Base-by-base conservation (phyloP, 1,140 invertebrate genomes). In the Octopus sinensis region DNA sequence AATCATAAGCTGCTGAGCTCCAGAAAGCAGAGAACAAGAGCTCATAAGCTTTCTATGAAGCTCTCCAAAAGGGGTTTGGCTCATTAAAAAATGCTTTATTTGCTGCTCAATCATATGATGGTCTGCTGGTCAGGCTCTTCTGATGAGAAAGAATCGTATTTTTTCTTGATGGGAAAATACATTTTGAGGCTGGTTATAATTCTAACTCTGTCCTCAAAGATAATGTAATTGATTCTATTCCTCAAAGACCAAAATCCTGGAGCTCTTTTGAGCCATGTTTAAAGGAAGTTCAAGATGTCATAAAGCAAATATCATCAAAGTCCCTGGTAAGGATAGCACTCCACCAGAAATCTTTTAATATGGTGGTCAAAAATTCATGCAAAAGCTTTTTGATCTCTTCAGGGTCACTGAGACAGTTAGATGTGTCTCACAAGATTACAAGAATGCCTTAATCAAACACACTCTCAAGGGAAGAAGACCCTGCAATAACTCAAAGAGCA, bases 261-360 rank as follows among this genome's bases (percentile, higher is more conserved):
- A 9, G 17, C 9, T 62, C 56, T 62, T 62, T 62, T 62, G 56
- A 62, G 17, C 56, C 56, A 62, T 62, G 2, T 17, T 62, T 17
- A 62, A 62, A 62, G 17, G 56, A 62, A 17, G 56, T 62, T 17
- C 56, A 62, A 62, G 56, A 2, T 62, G 17, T 9, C 9, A 2
- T 62, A 9, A 62, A 62, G 17, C 9, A 17, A 12, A 62, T 62
- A 12, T 62, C 56, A 17, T 62, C 17, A 62, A 62, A 17, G 56
- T 4, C 56, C 56, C 56, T 12, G 17, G 56, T 62, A 62, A 62
- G 56, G 56, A 62, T 62, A 17, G 56, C 56, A 62, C 17, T 12
- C 53, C 17, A 43, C 51, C 62, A 80, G 17, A 51, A 80, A 89
- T 87, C 82, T 90, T 92, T 82, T 91, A 91, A 82, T 92, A 91